Conservation (phyloP, 1,140 invertebrate genomes). For the Xylocopa sonorina region DNA sequence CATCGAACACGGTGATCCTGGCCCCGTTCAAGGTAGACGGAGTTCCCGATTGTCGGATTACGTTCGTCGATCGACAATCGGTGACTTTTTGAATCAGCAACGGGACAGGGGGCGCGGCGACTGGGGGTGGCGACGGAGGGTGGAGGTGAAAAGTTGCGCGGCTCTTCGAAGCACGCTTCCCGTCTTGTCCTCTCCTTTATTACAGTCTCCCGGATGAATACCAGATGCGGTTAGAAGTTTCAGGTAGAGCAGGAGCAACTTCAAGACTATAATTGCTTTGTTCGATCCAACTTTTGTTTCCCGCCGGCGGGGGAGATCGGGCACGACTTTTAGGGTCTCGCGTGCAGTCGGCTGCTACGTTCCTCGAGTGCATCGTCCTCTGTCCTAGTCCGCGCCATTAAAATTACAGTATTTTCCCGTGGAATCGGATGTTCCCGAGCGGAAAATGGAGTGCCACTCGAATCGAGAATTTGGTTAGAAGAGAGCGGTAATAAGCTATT, state of each 20-base stretch:
- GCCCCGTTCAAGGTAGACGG: background rate
- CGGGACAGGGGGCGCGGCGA: background rate
- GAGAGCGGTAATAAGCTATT: too few relatives aligned
- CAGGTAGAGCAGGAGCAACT: slow-evolving; percentile 63
- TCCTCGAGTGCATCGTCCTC: slow-evolving; percentile 36
- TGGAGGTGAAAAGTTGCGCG: slow-evolving; percentile 52
- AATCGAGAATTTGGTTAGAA: too few relatives aligned
- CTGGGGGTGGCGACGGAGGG: background rate
- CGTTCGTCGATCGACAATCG: slow-evolving; percentile 62
- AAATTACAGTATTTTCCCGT: slow-evolving; percentile 51
- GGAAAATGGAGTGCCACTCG: too few relatives aligned
- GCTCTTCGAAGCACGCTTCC: slow-evolving; percentile 60
- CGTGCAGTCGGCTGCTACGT: slow-evolving; percentile 43
- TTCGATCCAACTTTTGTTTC: slow-evolving; percentile 69
- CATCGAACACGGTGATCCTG: slow-evolving; percentile 43
- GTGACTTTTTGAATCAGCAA: slow-evolving; percentile 61
- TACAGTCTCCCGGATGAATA: slow-evolving; percentile 69
- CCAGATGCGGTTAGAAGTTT: slow-evolving; percentile 71
- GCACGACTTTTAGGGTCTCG: slow-evolving; percentile 57
- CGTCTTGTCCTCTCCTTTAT: slow-evolving; percentile 67
- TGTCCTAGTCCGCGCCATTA: slow-evolving; percentile 16
- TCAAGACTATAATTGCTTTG: slow-evolving; percentile 70
- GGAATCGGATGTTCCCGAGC: background rate
- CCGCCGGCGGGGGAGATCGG: slow-evolving; percentile 37
- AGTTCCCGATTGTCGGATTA: slow-evolving; percentile 41